A percentile compares a stretch with the other conserved stretches of the same genome.
These are phyloP conservation scores for Microctonus brassicae DNA, from an alignment of 2,888 invertebrate species.

Conservation along the genomic window DNA sequence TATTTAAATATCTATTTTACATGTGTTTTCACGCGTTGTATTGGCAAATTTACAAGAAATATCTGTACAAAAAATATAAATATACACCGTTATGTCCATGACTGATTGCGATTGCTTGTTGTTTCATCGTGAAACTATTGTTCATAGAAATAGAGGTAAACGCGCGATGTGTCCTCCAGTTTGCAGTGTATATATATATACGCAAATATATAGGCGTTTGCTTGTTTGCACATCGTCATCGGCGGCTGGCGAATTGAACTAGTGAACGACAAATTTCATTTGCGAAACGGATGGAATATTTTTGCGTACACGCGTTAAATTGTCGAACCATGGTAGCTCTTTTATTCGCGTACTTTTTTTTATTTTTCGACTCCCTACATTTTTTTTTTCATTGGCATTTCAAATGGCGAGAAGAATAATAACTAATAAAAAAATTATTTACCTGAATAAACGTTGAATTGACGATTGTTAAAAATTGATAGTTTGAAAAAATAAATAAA, in stretches of 20 bases:
- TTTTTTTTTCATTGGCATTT: background rate
- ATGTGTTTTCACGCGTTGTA: background rate
- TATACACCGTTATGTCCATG: slow-evolving; percentile 26
- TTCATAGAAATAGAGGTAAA: slow-evolving; percentile 27
- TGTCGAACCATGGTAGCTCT: background rate
- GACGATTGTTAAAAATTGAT: background rate
- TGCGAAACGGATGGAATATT: slow-evolving; percentile 14
- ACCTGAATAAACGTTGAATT: background rate
- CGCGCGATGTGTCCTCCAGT: background rate
- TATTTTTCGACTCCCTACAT: background rate
- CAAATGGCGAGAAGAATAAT: background rate
- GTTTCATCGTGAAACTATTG: slow-evolving; percentile 45
- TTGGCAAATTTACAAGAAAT: background rate
- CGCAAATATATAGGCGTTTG: slow-evolving; percentile 1
- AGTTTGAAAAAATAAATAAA: background rate
- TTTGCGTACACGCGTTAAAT: slow-evolving; percentile 13
- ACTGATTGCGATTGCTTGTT: slow-evolving; percentile 55
- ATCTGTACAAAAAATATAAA: slow-evolving; percentile 27
- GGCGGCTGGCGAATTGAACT: slow-evolving; percentile 21
- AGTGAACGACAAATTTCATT: slow-evolving; percentile 24
- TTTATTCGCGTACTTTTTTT: background rate
- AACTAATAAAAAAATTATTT: slow-evolving; percentile 10
- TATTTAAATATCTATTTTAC: background rate
- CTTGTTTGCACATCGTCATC: slow-evolving; percentile 30
- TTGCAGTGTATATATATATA: background rate